Evolutionary conservation across 2,888 invertebrate genomes (phyloP).

Genomic region (Cosmia pyralina): DNA sequence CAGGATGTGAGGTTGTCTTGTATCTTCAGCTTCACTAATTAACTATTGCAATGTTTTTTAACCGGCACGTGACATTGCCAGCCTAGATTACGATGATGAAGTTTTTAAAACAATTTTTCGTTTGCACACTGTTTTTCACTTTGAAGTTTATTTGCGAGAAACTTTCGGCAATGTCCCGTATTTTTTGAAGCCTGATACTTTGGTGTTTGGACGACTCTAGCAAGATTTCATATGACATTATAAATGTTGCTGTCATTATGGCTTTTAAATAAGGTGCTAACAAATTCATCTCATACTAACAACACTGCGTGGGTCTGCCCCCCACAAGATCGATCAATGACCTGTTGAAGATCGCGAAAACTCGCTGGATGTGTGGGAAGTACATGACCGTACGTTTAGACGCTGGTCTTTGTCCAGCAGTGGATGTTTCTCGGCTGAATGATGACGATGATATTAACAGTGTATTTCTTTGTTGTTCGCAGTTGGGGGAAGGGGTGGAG

Average conservation of each 20-base stretch:
- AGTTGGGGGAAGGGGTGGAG: slow-evolving; percentile 98
- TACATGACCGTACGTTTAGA: background rate
- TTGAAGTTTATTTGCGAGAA: background rate
- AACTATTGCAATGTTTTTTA: slow-evolving; percentile 1
- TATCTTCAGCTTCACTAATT: slow-evolving; percentile 4
- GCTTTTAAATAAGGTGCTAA: no score
- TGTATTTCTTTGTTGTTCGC: slow-evolving; percentile 79
- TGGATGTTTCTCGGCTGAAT: background rate
- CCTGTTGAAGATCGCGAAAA: background rate
- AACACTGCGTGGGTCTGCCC: no score
- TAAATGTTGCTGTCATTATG: no score
- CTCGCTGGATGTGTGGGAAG: no score
- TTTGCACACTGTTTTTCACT: background rate
- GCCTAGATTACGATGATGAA: background rate
- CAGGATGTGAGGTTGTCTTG: slow-evolving; percentile 27
- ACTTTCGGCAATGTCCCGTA: background rate
- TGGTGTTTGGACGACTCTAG: background rate
- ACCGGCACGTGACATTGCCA: background rate
- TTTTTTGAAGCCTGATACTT: background rate
- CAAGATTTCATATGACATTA: no score
- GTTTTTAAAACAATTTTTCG: background rate
- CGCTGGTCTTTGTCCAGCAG: background rate
- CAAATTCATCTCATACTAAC: no score
- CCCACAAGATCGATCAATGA: background rate
- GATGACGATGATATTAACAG: slow-evolving; percentile 17